Conservation (phyloP, 2,797 vertebrate species). For the Taeniopygia guttata region DNA sequence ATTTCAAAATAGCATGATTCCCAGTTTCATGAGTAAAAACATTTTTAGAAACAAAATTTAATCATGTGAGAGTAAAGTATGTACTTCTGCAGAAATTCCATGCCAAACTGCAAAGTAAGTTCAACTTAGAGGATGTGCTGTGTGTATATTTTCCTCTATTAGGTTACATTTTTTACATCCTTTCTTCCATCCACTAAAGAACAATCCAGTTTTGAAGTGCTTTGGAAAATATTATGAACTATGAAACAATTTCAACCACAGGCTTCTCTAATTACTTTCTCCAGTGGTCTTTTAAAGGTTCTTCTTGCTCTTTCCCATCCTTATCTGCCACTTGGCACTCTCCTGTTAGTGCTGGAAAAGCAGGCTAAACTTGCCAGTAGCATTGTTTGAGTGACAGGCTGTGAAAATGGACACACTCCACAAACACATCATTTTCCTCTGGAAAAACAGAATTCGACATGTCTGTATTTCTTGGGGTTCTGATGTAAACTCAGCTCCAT, state of each 20-base stretch:
- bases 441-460: neutral
- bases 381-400: constrained; percentile 21
- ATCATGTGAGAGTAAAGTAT: neutral
- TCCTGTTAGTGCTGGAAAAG: neutral
- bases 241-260: constrained; percentile 1
- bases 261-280: constrained; percentile 12
- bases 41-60: neutral
- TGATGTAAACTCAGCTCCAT: neutral
- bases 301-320: neutral
- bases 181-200: neutral
- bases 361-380: constrained; percentile 1
- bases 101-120: neutral
- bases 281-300: neutral
- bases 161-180: neutral
- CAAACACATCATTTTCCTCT: constrained; percentile 45
- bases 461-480: neutral
- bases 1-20: neutral
- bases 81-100: neutral
- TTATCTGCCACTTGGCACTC: constrained; percentile 27
- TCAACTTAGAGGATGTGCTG: neutral
- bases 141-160: neutral
- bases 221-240: neutral
- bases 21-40: neutral
- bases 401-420: constrained; percentile 35
- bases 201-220: neutral